Evolutionary conservation across 2,888 invertebrate genomes (phyloP), one percentile per base, ranked within the genome.

Genomic region (Chymomyza caudatula): DNA sequence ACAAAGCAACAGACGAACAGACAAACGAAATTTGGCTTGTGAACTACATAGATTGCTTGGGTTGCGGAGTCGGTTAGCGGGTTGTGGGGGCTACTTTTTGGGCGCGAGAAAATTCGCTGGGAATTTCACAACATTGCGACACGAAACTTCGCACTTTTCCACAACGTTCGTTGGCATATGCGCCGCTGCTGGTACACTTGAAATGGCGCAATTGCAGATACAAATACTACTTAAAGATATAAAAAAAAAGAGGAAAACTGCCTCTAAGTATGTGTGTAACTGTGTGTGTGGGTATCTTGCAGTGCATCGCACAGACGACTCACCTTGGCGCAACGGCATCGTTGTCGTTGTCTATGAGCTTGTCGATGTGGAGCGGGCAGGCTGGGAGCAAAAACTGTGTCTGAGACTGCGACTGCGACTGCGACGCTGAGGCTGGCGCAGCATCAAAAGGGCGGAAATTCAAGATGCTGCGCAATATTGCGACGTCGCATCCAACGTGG

Each of bases 381-480:
- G 29, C 29, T 37, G 11, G 29, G 11, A 11, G 29, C 29, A 37
- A 37, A 37, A 37, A 37, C 29, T 37, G 29, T 37, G 29, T 37
- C 29, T 37, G 29, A 11, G 29, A 37, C 54, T 23, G 54, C 52
- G 20, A 20, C 20, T 52, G n/a, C n/a, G n/a, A n/a, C n/a, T n/a
- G n/a, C n/a, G n/a, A n/a, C n/a, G n/a, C n/a, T n/a, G 19, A 5
- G 47, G 47, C 47, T 54, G 63, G 60, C 61, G 67, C 67, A 61
- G 65, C 60, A 66, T 54, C 58, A 69, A 60, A 76, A 81, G 74
- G 76, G 78, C 72, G 82, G 74, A 71, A 76, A 73, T 55, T 80
- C 68, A 78, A 80, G 85, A 84, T 80, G 80, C 85, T 80, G 80
- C 80, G 85, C 85, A 80, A 80, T 80, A 76, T 77, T 43, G 29